A percentile compares a stretch with the other conserved stretches of the same genome.
Conservation (phyloP, 2,113 vertebrate species). For the Buteo buteo region DNA sequence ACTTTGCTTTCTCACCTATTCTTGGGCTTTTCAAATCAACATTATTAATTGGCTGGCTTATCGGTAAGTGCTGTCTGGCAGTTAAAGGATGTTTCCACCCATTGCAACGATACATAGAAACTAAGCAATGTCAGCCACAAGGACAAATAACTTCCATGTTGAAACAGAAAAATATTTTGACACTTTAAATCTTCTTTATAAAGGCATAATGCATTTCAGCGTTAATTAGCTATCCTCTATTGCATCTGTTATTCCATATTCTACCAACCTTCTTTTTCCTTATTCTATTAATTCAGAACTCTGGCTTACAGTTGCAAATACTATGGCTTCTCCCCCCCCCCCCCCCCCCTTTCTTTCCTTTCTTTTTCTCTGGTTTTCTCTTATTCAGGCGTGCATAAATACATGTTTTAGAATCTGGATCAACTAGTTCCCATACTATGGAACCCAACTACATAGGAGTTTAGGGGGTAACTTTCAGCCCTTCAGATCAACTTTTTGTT, state of each 20-base stretch:
- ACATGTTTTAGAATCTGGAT: not conserved
- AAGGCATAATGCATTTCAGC: not conserved
- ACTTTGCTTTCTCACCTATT: slow-evolving; percentile 71
- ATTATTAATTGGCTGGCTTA: slow-evolving; percentile 70
- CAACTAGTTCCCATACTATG: not conserved
- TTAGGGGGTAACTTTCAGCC: not conserved
- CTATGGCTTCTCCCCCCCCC: too few species aligned
- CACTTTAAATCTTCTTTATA: slow-evolving; percentile 7
- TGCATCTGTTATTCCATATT: not conserved
- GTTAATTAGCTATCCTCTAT: not conserved
- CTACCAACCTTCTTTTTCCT: not conserved
- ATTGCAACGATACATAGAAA: slow-evolving; percentile 72
- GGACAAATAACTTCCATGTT: slow-evolving; percentile 62
- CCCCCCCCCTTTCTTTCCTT: not conserved
- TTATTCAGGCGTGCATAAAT: not conserved
- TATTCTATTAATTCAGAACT: not conserved
- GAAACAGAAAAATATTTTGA: slow-evolving; percentile 27
- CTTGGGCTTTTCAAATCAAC: slow-evolving; percentile 59
- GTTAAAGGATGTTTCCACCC: slow-evolving; percentile 75
- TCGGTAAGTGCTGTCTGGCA: slow-evolving; percentile 69
- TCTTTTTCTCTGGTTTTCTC: not conserved
- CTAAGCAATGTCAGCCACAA: slow-evolving; percentile 57
- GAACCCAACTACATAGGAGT: not conserved
- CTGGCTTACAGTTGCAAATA: not conserved
- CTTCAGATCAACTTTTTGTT: not conserved